Evolutionary conservation across 2,797 vertebrate species (phyloP).

Genomic region (Trachops cirrhosus): DNA sequence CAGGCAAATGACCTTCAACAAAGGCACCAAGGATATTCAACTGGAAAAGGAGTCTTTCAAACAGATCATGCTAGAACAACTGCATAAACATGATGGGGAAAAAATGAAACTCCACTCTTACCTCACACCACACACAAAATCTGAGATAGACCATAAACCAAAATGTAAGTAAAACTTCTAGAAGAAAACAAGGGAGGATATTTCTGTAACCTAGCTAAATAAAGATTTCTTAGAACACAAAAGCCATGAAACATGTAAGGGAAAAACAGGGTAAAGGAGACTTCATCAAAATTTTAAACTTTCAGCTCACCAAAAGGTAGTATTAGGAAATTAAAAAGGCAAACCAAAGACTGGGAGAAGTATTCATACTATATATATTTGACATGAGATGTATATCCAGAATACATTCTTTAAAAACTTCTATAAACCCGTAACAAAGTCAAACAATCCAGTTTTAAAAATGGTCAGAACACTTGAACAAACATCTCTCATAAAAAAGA

Average conservation of each 20-base stretch:
- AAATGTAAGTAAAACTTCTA: neutral
- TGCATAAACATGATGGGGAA: neutral
- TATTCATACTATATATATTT: neutral
- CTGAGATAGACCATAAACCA: neutral
- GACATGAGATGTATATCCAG: neutral
- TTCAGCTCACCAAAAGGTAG: neutral
- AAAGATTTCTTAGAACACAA: neutral
- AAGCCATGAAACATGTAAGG: neutral
- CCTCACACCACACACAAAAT: neutral
- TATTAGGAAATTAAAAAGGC: neutral
- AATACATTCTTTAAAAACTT: neutral
- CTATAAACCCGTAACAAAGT: neutral
- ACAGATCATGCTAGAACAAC: neutral
- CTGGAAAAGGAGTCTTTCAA: neutral
- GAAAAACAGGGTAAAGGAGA: neutral
- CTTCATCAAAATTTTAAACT: slow-evolving; percentile 10
- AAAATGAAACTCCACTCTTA: neutral
- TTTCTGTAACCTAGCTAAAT: slow-evolving; percentile 2
- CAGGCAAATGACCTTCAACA: neutral
- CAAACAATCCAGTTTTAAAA: neutral
- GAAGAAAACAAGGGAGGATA: neutral
- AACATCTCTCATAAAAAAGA: slow-evolving; percentile 3
- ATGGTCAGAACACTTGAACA: neutral
- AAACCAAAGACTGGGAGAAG: neutral
- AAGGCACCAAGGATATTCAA: slow-evolving; percentile 13